Evolutionary conservation across 2,888 invertebrate species (phyloP).

Genomic region (Clusia tigrina): DNA sequence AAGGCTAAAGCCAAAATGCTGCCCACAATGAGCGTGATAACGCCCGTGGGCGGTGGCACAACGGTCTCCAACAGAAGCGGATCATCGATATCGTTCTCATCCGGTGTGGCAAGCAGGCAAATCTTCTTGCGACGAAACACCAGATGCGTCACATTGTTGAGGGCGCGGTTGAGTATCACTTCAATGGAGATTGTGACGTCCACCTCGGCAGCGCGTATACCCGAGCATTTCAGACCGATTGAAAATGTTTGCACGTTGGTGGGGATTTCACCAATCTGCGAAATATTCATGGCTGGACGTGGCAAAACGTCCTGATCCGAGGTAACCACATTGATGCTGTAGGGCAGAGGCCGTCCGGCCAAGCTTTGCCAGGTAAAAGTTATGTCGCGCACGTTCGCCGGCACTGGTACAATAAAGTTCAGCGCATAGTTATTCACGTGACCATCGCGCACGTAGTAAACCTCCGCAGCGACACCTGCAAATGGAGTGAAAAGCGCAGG

Average conservation of each 20-base stretch:
- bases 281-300: slow-evolving; percentile 82
- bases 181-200: slow-evolving; percentile 84
- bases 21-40: slow-evolving; percentile 61
- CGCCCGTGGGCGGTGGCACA: slow-evolving; percentile 59
- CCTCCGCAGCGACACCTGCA: slow-evolving; percentile 82
- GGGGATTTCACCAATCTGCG: slow-evolving; percentile 83
- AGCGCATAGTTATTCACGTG: slow-evolving; percentile 90
- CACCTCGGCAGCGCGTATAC: slow-evolving; percentile 82
- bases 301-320: slow-evolving; percentile 79
- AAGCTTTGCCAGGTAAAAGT: slow-evolving; percentile 94
- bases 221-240: slow-evolving; percentile 83
- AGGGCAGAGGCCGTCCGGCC: slow-evolving; percentile 80
- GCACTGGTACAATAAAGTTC: slow-evolving; percentile 86
- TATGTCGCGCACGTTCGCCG: slow-evolving; percentile 82
- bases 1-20: slow-evolving; percentile 60
- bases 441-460: slow-evolving; percentile 91
- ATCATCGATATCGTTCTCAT: slow-evolving; percentile 55
- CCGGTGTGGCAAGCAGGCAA: slow-evolving; percentile 68
- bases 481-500: slow-evolving; percentile 23
- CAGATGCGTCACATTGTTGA: slow-evolving; percentile 76
- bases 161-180: slow-evolving; percentile 74
- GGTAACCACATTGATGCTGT: slow-evolving; percentile 80
- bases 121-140: slow-evolving; percentile 85
- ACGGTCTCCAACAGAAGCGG: slow-evolving; percentile 59
- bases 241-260: slow-evolving; percentile 80